These are phyloP conservation scores for Athetis lepigone DNA, from an alignment of 2,888 invertebrate genomes.

Conservation along the genomic window DNA sequence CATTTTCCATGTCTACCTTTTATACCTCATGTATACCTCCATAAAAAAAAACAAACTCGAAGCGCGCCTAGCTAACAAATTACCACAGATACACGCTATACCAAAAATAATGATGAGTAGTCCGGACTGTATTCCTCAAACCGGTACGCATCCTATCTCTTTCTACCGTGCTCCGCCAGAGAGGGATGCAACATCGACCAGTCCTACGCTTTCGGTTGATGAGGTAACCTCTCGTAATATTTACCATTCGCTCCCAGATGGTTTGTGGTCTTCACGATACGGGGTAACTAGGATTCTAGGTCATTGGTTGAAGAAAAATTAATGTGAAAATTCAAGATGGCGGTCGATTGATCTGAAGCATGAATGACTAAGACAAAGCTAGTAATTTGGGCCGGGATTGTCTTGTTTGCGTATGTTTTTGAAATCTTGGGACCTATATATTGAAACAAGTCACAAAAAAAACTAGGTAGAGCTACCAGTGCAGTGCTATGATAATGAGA, in stretches of 20 bases:
- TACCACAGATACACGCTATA: conserved; percentile 46
- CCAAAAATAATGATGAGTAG: conserved; percentile 64
- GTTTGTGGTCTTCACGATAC: conserved; percentile 29
- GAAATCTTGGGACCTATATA: too few relatives aligned
- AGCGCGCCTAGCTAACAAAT: conserved; percentile 46
- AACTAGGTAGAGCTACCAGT: too few relatives aligned
- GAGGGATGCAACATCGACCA: conserved; percentile 26
- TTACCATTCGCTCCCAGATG: conserved; percentile 45
- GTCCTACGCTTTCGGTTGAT: conserved; percentile 47
- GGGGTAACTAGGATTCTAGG: conserved; percentile 35
- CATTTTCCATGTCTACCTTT: not conserved
- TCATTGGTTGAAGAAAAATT: conserved; percentile 12
- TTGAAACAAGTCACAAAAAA: too few relatives aligned
- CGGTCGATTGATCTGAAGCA: not conserved
- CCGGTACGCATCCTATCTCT: conserved; percentile 55
- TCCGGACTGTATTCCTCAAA: conserved; percentile 51
- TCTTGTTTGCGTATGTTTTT: too few relatives aligned
- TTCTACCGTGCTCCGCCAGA: conserved; percentile 18
- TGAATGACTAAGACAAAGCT: too few relatives aligned
- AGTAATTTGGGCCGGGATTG: too few relatives aligned
- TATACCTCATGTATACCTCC: not conserved
- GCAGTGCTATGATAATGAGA: too few relatives aligned
- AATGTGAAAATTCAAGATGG: not conserved
- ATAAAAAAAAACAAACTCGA: conserved; percentile 16
- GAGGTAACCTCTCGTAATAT: conserved; percentile 58